Evolutionary conservation across 2,797 vertebrate genomes (phyloP).

Genomic region (Etheostoma perlongum): DNA sequence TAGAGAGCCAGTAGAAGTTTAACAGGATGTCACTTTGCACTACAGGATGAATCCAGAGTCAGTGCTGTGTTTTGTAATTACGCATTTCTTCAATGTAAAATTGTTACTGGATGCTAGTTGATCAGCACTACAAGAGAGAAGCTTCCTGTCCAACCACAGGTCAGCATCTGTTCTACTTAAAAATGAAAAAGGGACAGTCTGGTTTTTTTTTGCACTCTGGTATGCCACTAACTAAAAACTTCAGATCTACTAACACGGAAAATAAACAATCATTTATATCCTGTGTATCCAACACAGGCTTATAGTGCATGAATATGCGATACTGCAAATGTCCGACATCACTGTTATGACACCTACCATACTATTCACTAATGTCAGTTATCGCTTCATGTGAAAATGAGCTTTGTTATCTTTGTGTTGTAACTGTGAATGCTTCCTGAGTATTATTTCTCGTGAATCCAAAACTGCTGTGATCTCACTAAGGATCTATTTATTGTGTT

Average conservation of each 20-base stretch:
- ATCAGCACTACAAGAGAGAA: slow-evolving; percentile 50
- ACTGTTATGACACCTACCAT: slow-evolving; percentile 47
- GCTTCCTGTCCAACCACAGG: slow-evolving; percentile 28
- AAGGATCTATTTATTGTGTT: slow-evolving; percentile 86
- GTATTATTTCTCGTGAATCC: slow-evolving; percentile 82
- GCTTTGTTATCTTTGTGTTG: slow-evolving; percentile 70
- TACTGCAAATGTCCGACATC: slow-evolving; percentile 48
- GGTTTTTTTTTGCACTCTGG: slow-evolving; percentile 55
- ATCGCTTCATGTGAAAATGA: slow-evolving; percentile 71
- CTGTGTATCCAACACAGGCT: slow-evolving; percentile 49
- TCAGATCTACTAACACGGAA: slow-evolving; percentile 58
- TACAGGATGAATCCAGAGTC: slow-evolving; percentile 40
- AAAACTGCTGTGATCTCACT: slow-evolving; percentile 79
- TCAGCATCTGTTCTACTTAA: slow-evolving; percentile 33
- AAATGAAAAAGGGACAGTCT: slow-evolving; percentile 52
- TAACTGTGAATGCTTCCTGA: slow-evolving; percentile 80
- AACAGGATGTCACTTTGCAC: slow-evolving; percentile 67
- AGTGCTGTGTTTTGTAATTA: slow-evolving; percentile 14
- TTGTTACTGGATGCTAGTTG: slow-evolving; percentile 59
- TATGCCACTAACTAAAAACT: slow-evolving; percentile 64
- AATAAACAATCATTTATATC: slow-evolving; percentile 34
- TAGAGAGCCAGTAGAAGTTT: slow-evolving; percentile 47
- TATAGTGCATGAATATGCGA: slow-evolving; percentile 68
- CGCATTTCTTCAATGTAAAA: slow-evolving; percentile 53
- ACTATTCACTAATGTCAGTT: slow-evolving; percentile 57